Evolutionary conservation across 2,113 vertebrate genomes (phyloP).

Genomic region (Ictidomys tridecemlineatus): DNA sequence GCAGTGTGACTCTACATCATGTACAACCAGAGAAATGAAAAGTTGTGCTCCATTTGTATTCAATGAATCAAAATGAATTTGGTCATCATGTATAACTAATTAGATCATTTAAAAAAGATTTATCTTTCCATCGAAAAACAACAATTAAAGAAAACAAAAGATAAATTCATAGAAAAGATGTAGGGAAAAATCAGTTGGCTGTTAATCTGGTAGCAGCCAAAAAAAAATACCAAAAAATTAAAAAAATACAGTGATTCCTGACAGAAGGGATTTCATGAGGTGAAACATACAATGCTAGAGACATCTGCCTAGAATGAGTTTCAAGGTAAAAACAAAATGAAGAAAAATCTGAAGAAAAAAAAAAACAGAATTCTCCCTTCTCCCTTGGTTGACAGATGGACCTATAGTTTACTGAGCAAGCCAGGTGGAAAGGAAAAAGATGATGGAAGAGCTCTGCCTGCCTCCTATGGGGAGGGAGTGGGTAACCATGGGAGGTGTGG

Average conservation of each 20-base stretch:
- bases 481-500: too few relatives aligned
- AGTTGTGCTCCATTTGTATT: too few relatives aligned
- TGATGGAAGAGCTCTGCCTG: background rate
- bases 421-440: background rate
- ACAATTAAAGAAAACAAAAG: background rate
- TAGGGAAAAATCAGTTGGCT: background rate
- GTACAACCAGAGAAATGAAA: too few relatives aligned
- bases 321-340: background rate
- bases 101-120: too few relatives aligned
- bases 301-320: background rate
- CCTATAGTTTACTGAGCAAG: background rate
- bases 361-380: rapidly evolving
- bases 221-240: too few relatives aligned
- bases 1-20: too few relatives aligned
- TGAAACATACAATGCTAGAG: background rate
- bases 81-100: too few relatives aligned
- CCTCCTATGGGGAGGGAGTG: too few relatives aligned
- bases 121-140: background rate
- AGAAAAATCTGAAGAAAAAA: background rate
- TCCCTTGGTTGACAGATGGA: background rate
- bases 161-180: background rate
- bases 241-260: background rate
- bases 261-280: background rate
- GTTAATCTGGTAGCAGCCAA: background rate
- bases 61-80: too few relatives aligned